Conservation (phyloP, 53 echinoderm and acorn worm species). For the Glandiceps talaboti region DNA sequence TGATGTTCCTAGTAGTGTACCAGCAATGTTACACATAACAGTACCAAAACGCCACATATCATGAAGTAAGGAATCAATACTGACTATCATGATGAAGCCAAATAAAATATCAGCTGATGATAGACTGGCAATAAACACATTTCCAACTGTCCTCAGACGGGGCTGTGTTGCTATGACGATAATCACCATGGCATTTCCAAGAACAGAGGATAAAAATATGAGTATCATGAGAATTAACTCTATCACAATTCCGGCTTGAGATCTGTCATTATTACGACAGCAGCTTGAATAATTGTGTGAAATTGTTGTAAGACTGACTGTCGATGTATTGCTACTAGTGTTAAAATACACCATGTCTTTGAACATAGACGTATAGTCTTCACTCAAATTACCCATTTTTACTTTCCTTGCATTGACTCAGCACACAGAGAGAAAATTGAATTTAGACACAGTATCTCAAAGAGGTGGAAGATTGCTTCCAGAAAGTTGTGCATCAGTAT, state of each 20-base stretch:
- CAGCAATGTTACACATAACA: not conserved
- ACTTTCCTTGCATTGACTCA: too few species aligned
- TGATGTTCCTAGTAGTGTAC: not conserved
- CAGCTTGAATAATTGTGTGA: not conserved
- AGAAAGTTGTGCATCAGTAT: too few species aligned
- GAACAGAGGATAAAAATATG: not conserved
- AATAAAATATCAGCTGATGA: not conserved
- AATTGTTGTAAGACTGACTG: too few species aligned
- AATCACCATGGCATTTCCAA: not conserved
- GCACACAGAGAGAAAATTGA: too few species aligned
- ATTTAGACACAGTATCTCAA: too few species aligned
- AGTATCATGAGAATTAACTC: not conserved
- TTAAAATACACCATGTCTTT: too few species aligned
- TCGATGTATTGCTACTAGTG: too few species aligned
- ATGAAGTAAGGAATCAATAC: not conserved
- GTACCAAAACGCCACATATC: not conserved
- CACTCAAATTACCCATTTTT: too few species aligned
- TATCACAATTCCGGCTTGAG: not conserved
- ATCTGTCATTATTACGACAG: not conserved
- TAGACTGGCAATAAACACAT: not conserved
- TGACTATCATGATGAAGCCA: not conserved
- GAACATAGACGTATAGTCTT: too few species aligned
- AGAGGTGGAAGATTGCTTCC: too few species aligned
- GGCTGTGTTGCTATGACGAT: not conserved
- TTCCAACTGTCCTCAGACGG: not conserved